Conservation (phyloP, 1,140 invertebrate genomes). For the Pararge aegeria region DNA sequence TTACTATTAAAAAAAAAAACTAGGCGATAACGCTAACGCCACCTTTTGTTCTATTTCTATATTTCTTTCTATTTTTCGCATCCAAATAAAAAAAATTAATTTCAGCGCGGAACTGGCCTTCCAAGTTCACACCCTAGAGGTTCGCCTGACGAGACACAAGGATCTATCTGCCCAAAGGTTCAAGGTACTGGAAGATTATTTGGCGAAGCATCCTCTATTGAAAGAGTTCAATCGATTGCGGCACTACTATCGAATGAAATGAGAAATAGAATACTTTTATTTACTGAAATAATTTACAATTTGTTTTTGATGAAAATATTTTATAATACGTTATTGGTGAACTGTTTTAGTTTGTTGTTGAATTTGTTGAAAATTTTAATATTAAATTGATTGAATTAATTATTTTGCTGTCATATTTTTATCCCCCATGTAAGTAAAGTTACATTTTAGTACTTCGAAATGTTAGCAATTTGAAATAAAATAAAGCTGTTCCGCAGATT, state of each 20-base stretch:
- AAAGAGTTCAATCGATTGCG: conserved; percentile 51
- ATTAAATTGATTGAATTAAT: too few species aligned
- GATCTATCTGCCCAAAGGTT: conserved; percentile 82
- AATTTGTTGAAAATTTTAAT: too few species aligned
- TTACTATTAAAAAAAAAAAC: too few species aligned
- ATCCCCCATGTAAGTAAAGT: too few species aligned
- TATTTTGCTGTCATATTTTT: too few species aligned
- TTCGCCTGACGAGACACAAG: conserved; percentile 61
- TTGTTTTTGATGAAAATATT: not conserved
- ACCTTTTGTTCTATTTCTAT: too few species aligned
- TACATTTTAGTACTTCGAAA: too few species aligned
- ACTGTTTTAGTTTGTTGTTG: not conserved
- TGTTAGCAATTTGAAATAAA: too few species aligned
- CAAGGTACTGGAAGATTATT: conserved; percentile 64
- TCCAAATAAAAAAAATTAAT: too few species aligned
- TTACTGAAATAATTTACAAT: conserved; percentile 2
- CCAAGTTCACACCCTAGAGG: conserved; percentile 65
- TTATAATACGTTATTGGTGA: not conserved
- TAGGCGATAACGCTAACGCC: too few species aligned
- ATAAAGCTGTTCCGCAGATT: too few species aligned
- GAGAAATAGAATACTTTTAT: not conserved
- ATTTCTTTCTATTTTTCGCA: too few species aligned
- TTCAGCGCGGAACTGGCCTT: conserved; percentile 65
- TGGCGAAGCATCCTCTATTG: conserved; percentile 60
- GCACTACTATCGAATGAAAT: conserved; percentile 38